Base-by-base conservation (phyloP, 1,140 invertebrate genomes). In the Uloborus diversus region DNA sequence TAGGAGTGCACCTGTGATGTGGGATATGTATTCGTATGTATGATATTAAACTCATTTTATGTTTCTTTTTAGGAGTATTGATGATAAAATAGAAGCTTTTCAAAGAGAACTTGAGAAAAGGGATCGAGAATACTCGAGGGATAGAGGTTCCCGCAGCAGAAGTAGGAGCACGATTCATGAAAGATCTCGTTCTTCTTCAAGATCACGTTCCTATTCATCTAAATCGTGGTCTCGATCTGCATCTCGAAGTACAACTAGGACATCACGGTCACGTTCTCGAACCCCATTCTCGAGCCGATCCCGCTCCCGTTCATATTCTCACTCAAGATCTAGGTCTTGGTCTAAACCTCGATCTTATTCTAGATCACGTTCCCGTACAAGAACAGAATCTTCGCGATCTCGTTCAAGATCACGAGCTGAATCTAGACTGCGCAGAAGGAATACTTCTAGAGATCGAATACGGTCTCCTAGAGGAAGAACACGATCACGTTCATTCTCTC, bases 31-130 rank as follows among this genome's bases (percentile, higher is more conserved):
- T n/a, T n/a, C n/a, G n/a, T n/a, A n/a, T n/a, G n/a, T n/a, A n/a
- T n/a, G n/a, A n/a, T n/a, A n/a, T n/a, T n/a, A n/a, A n/a, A n/a
- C n/a, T n/a, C n/a, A n/a, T n/a, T n/a, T n/a, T n/a, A n/a, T n/a
- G n/a, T 61, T 61, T 13, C 20, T 32, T 75, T 61, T 25, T 82
- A 92, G 91, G 27, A 88, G 90, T n/a, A 92, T 92, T 64, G 92
- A 94, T 84, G 93, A 95, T 86, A 93, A 93, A 11, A 85, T 95
- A 81, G 93, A 94, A 85, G 93, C 93, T 61, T 96, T 96, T 86
- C 92, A 95, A 85, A 88, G 93, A 81, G 65, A 79, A 32, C 68
- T 69, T 35, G 4, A 65, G 4, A 30, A 65, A 32, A 7, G 76
- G 4, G 57, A 64, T 35, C 11, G 59, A 27, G 35, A 78, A 14